phyloP scores from a whole-genome alignment of 2,888 invertebrate genomes.

The Chrysomela aeneicollis region DNA sequence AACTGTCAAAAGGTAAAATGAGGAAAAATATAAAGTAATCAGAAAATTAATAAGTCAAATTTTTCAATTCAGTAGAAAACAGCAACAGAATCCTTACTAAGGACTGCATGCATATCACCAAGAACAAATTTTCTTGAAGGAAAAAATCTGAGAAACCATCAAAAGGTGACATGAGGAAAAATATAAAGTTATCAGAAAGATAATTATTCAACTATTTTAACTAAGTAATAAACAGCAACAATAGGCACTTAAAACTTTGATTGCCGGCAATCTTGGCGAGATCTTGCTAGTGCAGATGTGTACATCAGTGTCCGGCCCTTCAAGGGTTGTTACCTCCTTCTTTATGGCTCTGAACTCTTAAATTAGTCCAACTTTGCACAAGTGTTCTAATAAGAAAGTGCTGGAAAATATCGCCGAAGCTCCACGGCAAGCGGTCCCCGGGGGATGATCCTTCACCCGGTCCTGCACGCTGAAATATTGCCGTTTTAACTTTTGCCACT shows the following conservation, averaged over 20 bases:
- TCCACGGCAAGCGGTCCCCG: conserved; percentile 55
- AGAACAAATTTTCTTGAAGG: no score
- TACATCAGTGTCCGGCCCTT: conserved; percentile 58
- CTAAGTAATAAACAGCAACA: conserved; percentile 37
- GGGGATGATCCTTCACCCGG: conserved; percentile 56
- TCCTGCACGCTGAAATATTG: conserved; percentile 49
- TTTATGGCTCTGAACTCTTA: conserved; percentile 61
- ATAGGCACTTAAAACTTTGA: conserved; percentile 52
- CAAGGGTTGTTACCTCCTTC: conserved; percentile 61
- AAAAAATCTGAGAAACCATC: no score
- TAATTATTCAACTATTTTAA: background rate
- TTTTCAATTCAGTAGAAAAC: no score
- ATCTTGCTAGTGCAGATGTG: conserved; percentile 53
- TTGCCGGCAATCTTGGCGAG: conserved; percentile 39
- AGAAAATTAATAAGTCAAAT: no score
- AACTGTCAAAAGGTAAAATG: no score
- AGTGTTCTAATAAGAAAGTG: conserved; percentile 61
- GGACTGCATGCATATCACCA: no score
- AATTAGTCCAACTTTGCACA: conserved; percentile 62
- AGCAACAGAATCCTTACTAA: no score
- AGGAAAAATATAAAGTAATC: no score
- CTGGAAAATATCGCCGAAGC: conserved; percentile 56
- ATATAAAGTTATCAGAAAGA: background rate
- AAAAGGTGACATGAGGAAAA: no score
- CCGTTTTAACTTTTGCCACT: conserved; percentile 51